These are phyloP conservation scores for Acrocyrtus sp. DNA, from an alignment of 2,888 invertebrate genomes.

Conservation along the genomic window DNA sequence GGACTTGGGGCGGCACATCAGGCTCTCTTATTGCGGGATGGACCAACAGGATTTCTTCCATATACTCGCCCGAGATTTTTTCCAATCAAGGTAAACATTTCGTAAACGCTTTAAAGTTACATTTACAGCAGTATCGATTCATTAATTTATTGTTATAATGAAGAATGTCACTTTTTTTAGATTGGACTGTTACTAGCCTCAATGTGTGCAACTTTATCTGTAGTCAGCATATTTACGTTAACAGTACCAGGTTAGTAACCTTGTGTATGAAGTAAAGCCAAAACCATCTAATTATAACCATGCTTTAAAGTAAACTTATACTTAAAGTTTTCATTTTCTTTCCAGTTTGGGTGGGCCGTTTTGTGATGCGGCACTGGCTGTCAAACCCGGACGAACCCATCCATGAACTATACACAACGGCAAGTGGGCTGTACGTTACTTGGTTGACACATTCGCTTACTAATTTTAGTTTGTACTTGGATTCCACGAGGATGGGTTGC, in stretches of 20 bases:
- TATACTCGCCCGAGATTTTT: slow-evolving; percentile 89
- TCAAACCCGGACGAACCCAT: slow-evolving; percentile 68
- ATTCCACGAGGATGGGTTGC: slow-evolving; percentile 79
- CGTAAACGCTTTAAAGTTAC: background rate
- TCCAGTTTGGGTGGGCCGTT: slow-evolving; percentile 60
- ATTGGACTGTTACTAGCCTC: slow-evolving; percentile 73
- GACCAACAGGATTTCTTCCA: slow-evolving; percentile 87
- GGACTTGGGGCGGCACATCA: slow-evolving; percentile 85
- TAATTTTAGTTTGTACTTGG: slow-evolving; percentile 85
- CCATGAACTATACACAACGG: slow-evolving; percentile 96
- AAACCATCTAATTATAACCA: background rate
- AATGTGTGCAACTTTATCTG: slow-evolving; percentile 85
- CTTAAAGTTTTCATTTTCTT: too few relatives aligned
- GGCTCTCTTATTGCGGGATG: slow-evolving; percentile 86
- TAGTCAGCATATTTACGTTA: slow-evolving; percentile 84
- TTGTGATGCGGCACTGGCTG: slow-evolving; percentile 62
- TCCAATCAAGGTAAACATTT: slow-evolving; percentile 68
- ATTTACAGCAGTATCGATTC: background rate
- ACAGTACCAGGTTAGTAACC: slow-evolving; percentile 80
- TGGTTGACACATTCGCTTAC: slow-evolving; percentile 90
- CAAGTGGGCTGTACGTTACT: slow-evolving; percentile 93
- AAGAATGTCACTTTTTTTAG: slow-evolving; percentile 63
- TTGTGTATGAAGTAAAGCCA: too few relatives aligned
- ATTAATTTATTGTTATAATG: background rate
- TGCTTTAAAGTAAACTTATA: background rate